These are phyloP conservation scores for Phenganax subtilis DNA, from an alignment of 92 coral and sea anemone genomes.

Conservation along the genomic window DNA sequence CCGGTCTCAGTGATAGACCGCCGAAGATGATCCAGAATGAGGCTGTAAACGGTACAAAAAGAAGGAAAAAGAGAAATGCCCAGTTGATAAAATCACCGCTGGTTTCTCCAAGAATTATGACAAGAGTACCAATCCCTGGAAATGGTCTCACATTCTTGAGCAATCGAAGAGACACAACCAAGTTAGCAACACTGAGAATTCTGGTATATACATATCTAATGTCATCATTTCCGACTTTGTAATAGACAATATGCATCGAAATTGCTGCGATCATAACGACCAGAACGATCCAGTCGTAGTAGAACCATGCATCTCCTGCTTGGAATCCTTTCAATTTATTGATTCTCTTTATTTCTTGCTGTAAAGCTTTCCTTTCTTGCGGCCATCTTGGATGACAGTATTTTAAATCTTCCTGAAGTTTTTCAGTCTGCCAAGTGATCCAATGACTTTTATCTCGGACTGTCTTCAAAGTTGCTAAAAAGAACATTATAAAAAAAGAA, in stretches of 20 bases:
- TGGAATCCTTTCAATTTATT: constrained; percentile 21
- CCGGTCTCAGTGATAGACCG: constrained; percentile 20
- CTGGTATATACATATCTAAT: constrained; percentile 19
- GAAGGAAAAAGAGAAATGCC: constrained; percentile 33
- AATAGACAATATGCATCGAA: constrained; percentile 17
- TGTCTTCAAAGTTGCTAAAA: constrained; percentile 17
- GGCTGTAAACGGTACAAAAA: constrained; percentile 23
- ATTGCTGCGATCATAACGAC: constrained; percentile 29
- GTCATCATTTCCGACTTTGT: constrained; percentile 10
- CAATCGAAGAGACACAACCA: constrained; percentile 28
- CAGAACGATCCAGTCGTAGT: constrained; percentile 40
- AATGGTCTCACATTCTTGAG: constrained; percentile 34
- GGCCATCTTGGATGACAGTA: constrained; percentile 41
- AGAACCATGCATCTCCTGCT: constrained; percentile 33
- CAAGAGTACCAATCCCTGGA: constrained; percentile 39
- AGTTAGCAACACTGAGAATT: constrained; percentile 27
- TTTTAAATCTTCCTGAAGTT: constrained; percentile 24
- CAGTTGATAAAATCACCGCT: constrained; percentile 39
- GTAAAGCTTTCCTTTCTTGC: constrained; percentile 12
- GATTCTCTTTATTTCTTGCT: constrained; percentile 30
- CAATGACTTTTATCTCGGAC: constrained; percentile 21
- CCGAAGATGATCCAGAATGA: constrained; percentile 42
- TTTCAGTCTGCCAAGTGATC: constrained; percentile 35
- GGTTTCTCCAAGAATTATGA: constrained; percentile 35
- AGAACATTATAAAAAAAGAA: no score